These are phyloP conservation scores for Lordiphosa fenestrarum DNA, from an alignment of 2,888 invertebrate genomes.

Conservation along the genomic window DNA sequence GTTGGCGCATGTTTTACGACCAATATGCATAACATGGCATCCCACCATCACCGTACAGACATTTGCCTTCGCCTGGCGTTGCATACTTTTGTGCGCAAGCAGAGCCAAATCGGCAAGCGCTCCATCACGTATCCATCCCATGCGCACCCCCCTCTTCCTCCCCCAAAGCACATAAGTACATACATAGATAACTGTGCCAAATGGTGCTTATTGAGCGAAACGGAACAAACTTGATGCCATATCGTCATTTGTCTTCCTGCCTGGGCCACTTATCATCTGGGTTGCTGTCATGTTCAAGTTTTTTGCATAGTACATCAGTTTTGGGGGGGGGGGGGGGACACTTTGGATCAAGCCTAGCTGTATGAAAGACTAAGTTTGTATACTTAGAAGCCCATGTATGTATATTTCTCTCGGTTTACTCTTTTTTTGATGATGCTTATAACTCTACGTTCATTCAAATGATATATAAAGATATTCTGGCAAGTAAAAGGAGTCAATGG, in stretches of 20 bases:
- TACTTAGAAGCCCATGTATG: too few species aligned
- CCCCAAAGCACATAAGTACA: slow-evolving; percentile 12
- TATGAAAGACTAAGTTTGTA: too few species aligned
- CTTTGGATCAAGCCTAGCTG: too few species aligned
- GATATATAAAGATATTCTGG: too few species aligned
- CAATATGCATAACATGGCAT: slow-evolving; percentile 42
- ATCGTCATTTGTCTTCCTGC: slow-evolving; percentile 7
- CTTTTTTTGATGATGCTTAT: too few species aligned
- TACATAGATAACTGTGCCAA: slow-evolving; percentile 16
- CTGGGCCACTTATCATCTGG: too few species aligned
- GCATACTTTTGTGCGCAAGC: slow-evolving; percentile 37
- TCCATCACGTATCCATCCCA: slow-evolving; percentile 10
- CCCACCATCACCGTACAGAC: slow-evolving; percentile 11
- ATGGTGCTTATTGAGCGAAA: slow-evolving; percentile 27
- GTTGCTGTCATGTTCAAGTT: too few species aligned
- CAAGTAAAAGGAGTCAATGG: too few species aligned
- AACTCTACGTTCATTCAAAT: too few species aligned
- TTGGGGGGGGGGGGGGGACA: neutral
- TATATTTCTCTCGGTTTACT: too few species aligned
- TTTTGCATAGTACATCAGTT: neutral
- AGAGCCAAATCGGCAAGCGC: slow-evolving; percentile 24
- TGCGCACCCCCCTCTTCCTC: neutral
- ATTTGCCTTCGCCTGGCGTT: slow-evolving; percentile 11
- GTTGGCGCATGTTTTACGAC: slow-evolving; percentile 65
- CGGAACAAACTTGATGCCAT: slow-evolving; percentile 8